phyloP scores from a whole-genome alignment of 2,797 vertebrate species.

The Potorous gilbertii region DNA sequence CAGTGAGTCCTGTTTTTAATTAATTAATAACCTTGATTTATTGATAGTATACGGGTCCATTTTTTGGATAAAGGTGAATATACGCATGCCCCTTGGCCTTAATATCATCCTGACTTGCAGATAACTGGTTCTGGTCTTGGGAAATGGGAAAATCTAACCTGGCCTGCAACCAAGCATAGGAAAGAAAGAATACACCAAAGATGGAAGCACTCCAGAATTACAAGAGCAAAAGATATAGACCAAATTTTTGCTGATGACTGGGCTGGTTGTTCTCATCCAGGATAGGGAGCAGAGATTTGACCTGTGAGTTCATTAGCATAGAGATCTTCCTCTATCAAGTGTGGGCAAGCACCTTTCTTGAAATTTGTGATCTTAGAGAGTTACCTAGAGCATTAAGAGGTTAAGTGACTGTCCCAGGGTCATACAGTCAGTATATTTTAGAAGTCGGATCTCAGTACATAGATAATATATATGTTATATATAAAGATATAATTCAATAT shows the following conservation, averaged over 20 bases:
- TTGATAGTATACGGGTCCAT: not conserved
- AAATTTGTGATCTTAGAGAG: not conserved
- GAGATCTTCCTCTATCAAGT: not conserved
- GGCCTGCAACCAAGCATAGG: not conserved
- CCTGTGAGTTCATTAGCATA: not conserved
- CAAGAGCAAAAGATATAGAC: not conserved
- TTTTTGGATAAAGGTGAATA: not conserved
- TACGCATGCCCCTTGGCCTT: not conserved
- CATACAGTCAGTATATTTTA: not conserved
- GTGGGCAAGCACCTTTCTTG: not conserved
- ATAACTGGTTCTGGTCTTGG: not conserved
- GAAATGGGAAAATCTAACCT: not conserved
- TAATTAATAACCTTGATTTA: not conserved
- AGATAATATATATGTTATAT: not conserved
- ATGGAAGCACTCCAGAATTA: not conserved
- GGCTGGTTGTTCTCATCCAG: not conserved
- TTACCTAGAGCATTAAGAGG: not conserved
- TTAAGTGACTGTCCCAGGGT: not conserved
- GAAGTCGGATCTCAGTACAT: not conserved
- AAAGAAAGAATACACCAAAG: constrained; percentile 36
- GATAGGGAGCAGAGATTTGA: not conserved
- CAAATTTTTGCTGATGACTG: not conserved
- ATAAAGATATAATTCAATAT: not conserved
- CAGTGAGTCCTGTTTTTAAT: not conserved
- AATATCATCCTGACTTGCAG: not conserved